These are phyloP conservation scores for Simalia tracyae DNA, from an alignment of 2,797 vertebrate species.

Conservation along the genomic window DNA sequence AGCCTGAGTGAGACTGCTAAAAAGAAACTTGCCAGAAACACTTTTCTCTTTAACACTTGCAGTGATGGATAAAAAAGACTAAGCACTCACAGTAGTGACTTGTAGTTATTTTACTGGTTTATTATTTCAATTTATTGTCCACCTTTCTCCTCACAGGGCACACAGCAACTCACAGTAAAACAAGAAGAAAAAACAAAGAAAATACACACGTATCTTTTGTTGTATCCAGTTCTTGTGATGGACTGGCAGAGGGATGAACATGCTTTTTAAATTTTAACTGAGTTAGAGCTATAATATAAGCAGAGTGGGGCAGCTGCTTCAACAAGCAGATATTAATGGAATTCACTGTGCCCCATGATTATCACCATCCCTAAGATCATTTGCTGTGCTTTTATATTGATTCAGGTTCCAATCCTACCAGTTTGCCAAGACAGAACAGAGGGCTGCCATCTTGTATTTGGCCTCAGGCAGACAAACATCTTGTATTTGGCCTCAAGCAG, in stretches of 20 bases:
- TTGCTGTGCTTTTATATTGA: neutral
- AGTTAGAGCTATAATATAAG: neutral
- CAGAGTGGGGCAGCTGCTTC: neutral
- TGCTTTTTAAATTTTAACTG: neutral
- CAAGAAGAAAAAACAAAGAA: neutral
- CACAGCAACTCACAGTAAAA: neutral
- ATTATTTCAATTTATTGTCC: neutral
- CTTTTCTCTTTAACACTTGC: conserved; percentile 49
- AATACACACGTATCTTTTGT: neutral
- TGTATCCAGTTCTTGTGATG: neutral
- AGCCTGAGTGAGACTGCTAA: conserved; percentile 50
- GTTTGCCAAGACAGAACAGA: neutral
- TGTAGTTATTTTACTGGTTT: neutral
- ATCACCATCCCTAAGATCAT: neutral
- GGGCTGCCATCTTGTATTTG: neutral
- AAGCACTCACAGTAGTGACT: conserved; percentile 11
- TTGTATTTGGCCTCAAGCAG: neutral
- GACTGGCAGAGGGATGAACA: neutral
- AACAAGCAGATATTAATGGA: neutral
- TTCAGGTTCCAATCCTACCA: neutral
- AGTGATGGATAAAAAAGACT: conserved; percentile 45
- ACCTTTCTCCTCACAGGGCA: neutral
- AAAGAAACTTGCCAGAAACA: conserved; percentile 60
- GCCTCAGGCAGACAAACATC: neutral
- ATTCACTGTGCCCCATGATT: neutral